phyloP scores from a whole-genome alignment of 1,140 invertebrate genomes.

The Cheumatopsyche charites region DNA sequence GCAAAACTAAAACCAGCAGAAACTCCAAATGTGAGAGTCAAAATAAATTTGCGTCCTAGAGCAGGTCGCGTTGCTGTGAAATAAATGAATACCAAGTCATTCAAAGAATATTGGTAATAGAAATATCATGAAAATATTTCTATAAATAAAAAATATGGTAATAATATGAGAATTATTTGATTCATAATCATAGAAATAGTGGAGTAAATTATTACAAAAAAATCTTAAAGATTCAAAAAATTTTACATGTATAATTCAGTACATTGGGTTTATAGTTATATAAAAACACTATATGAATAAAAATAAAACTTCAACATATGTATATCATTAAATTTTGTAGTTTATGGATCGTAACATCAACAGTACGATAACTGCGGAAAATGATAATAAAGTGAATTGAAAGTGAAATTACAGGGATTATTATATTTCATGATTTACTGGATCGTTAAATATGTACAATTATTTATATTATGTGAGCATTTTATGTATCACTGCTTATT shows the following conservation, averaged over 20 bases:
- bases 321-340: no score
- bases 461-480: not conserved
- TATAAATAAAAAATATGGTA: not conserved
- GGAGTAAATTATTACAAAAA: no score
- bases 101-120: no score
- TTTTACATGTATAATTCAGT: no score
- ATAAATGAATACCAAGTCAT: no score
- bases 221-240: no score
- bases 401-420: not conserved
- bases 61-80: conserved; percentile 57
- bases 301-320: no score
- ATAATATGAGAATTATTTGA: not conserved
- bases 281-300: no score
- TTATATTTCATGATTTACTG: not conserved
- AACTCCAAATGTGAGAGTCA: conserved; percentile 61
- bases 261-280: no score
- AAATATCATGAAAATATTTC: no score
- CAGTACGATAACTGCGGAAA: not conserved
- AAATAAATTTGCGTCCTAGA: conserved; percentile 60
- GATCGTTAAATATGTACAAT: not conserved
- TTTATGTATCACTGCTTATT: not conserved
- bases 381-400: not conserved
- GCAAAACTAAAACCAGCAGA: conserved; percentile 62
- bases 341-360: no score
- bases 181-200: no score